Evolutionary conservation across 2,797 vertebrate genomes (phyloP), one percentile per base, ranked within the genome.

Genomic region (Potorous gilbertii): DNA sequence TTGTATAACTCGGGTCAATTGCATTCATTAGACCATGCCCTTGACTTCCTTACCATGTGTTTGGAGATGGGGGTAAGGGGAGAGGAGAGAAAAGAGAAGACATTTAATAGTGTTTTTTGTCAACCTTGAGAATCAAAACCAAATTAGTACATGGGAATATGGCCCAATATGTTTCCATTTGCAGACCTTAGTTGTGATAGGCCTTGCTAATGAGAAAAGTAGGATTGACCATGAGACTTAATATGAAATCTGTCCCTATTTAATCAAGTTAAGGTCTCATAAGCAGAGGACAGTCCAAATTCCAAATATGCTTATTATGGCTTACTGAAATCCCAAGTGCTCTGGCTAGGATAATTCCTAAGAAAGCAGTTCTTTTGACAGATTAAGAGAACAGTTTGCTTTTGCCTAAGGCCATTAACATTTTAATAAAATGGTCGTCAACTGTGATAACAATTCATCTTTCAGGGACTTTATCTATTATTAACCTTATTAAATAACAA

Each of bases 321-420:
- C 91, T 97, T 97, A 97, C 94, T 98, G 95, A 97, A 97, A 97
- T 98, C 97, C 94, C 97, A 95, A 98, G 98, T 97, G 97, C 97
- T 98, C 90, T 91, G 90, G 34, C 55, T 96, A 92, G 94, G 93
- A 57, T 97, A 98, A 98, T 98, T 98, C 97, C 97, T 97, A 91
- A 97, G 98, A 98, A 98, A 98, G 95, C 97, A 97, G 95, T 98
- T 98, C 98, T 98, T 98, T 97, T 98, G 97, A 97, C 97, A 98
- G 98, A 98, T 98, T 98, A 98, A 97, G 97, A 91, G 97, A 98
- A 98, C 97, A 98, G 98, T 98, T 98, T 98, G 97, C 97, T 98
- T 98, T 98, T 97, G 98, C 98, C 98, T 99, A 97, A 97, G 98
- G 98, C 98, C 97, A 97, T 98, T 98, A 98, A 98, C 98, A 98